A percentile compares a stretch with the other conserved stretches of the same genome.
Evolutionary conservation across 2,888 invertebrate genomes (phyloP).

Genomic region (Cryptus viduatorius): DNA sequence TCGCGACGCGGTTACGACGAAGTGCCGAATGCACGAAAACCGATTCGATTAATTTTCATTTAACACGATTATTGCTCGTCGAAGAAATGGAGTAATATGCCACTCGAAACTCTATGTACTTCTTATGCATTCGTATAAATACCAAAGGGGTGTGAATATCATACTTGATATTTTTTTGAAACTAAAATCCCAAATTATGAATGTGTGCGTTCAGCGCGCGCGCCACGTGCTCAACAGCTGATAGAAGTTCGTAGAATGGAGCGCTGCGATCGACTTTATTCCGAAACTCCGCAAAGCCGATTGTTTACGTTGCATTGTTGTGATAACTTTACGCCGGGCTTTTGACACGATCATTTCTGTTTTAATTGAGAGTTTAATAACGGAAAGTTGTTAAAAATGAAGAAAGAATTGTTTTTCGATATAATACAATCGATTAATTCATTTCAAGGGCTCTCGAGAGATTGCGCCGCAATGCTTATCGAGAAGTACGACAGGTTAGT

Average conservation of each 20-base stretch:
- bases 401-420: slow-evolving; percentile 84
- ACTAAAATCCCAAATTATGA: neutral
- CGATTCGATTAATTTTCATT: too few species aligned
- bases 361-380: neutral
- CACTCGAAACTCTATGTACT: too few species aligned
- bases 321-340: neutral
- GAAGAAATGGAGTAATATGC: too few species aligned
- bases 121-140: too few species aligned
- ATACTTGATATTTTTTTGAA: neutral
- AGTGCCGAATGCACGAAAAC: too few species aligned
- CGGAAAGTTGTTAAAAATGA: slow-evolving; percentile 75
- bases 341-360: neutral
- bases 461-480: slow-evolving; percentile 87
- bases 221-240: neutral
- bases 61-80: too few species aligned
- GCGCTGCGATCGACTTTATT: slow-evolving; percentile 1
- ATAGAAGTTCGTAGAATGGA: neutral
- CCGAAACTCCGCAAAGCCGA: neutral
- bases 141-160: too few species aligned
- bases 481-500: slow-evolving; percentile 87
- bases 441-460: slow-evolving; percentile 87
- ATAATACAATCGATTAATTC: slow-evolving; percentile 87
- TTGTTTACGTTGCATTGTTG: slow-evolving; percentile 6
- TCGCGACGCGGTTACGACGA: neutral
- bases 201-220: neutral